Percentiles rank a stretch among this genome's conserved stretches.
Conservation (phyloP, 1,140 invertebrate genomes). For the Parasteatoda tepidariorum region DNA sequence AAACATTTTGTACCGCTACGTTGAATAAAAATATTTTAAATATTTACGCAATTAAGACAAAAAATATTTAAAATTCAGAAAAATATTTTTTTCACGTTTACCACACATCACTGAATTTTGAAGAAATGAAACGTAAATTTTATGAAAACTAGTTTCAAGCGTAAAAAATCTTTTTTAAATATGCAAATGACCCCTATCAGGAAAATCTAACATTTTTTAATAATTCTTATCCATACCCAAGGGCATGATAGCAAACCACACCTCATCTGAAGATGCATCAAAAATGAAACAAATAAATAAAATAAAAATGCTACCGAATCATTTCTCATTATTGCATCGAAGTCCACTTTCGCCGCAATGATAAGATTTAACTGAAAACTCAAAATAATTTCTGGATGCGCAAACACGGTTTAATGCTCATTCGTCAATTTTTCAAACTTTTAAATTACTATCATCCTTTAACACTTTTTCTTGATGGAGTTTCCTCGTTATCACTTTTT, state of each 20-base stretch:
- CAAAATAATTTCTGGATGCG: not conserved
- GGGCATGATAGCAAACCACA: not conserved
- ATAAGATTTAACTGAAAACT: not conserved
- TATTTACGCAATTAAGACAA: too few relatives aligned
- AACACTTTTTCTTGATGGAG: not conserved
- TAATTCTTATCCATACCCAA: not conserved
- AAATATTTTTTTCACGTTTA: too few relatives aligned
- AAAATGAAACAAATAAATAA: conserved; percentile 19
- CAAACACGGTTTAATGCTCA: conserved; percentile 36
- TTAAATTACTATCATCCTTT: conserved; percentile 35
- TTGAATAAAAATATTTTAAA: too few relatives aligned
- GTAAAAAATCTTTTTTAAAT: not conserved
- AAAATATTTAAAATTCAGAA: too few relatives aligned
- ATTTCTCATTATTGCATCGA: conserved; percentile 23
- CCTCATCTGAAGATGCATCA: not conserved
- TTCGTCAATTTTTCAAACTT: conserved; percentile 25
- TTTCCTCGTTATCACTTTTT: conserved; percentile 2
- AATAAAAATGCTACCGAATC: conserved; percentile 34
- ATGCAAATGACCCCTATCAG: not conserved
- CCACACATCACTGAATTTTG: too few relatives aligned
- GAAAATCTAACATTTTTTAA: not conserved
- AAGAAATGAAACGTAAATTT: too few relatives aligned
- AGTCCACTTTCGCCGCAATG: not conserved
- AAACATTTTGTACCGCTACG: too few relatives aligned
- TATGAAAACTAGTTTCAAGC: not conserved